phyloP scores from a whole-genome alignment of 53 echinoderm and acorn worm species.

The Holothuria scabra region DNA sequence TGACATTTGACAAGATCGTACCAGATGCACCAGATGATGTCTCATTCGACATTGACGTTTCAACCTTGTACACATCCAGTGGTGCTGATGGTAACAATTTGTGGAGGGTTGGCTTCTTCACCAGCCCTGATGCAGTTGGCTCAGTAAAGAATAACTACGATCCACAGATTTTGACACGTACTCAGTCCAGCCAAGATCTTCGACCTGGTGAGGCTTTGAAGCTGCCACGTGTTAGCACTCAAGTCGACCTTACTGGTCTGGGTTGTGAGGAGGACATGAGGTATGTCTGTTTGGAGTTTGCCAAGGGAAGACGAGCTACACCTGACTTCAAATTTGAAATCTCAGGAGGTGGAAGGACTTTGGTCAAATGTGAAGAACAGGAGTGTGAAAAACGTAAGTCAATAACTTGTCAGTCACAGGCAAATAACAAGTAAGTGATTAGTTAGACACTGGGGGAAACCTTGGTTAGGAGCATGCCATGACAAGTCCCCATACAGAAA shows the following conservation, averaged over 20 bases:
- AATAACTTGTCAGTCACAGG: not conserved
- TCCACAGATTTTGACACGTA: constrained; percentile 70
- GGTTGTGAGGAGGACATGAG: constrained; percentile 81
- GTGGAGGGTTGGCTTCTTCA: constrained; percentile 91
- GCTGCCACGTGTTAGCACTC: constrained; percentile 51
- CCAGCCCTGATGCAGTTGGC: constrained; percentile 66
- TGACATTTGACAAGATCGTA: constrained; percentile 53
- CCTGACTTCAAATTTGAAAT: constrained; percentile 83
- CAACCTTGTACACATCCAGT: constrained; percentile 60
- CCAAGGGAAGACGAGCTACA: constrained; percentile 75
- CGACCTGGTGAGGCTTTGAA: constrained; percentile 60
- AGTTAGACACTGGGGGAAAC: no score
- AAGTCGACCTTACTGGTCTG: constrained; percentile 75
- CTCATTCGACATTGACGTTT: constrained; percentile 46
- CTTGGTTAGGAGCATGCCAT: no score
- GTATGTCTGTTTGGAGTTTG: constrained; percentile 88
- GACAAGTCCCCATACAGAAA: no score
- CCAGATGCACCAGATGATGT: constrained; percentile 56
- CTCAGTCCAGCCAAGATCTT: constrained; percentile 64
- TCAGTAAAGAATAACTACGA: constrained; percentile 67
- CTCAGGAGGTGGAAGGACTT: constrained; percentile 46
- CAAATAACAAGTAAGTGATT: no score
- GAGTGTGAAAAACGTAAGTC: constrained; percentile 85
- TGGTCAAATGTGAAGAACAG: constrained; percentile 81
- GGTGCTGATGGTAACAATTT: constrained; percentile 69